Percentiles rank a stretch among this genome's conserved stretches.
Evolutionary conservation across 2,888 invertebrate genomes (phyloP).

Genomic region (Diarsia dahlii): DNA sequence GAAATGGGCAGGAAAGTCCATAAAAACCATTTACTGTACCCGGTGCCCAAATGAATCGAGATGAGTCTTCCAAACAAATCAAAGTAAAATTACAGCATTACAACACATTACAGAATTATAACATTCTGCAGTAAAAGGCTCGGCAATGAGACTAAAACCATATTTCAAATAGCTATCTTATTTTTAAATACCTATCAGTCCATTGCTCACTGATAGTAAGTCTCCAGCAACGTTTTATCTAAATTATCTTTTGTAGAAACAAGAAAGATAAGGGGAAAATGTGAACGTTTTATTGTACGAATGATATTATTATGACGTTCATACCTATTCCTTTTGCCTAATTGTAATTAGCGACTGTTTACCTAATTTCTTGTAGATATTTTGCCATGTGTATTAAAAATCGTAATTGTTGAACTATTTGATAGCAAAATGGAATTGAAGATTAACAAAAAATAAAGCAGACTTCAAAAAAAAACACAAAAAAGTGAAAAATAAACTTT

Average conservation of each 20-base stretch:
- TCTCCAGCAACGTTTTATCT: conserved; percentile 46
- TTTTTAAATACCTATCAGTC: not conserved
- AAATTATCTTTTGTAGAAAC: conserved; percentile 34
- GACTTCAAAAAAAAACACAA: too few relatives aligned
- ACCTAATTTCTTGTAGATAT: not conserved
- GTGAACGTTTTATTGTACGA: conserved; percentile 6
- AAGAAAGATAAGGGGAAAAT: conserved; percentile 16
- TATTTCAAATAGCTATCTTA: not conserved
- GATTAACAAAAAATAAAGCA: too few relatives aligned
- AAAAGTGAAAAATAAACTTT: too few relatives aligned
- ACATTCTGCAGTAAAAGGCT: not conserved
- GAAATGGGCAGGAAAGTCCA: not conserved
- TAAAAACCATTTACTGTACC: too few relatives aligned
- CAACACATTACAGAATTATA: too few relatives aligned
- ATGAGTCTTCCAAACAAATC: not conserved
- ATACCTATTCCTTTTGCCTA: not conserved
- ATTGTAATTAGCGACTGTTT: not conserved
- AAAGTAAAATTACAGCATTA: not conserved
- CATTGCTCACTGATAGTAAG: conserved; percentile 11
- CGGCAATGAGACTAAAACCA: not conserved
- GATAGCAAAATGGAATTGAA: too few relatives aligned
- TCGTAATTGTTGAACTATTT: not conserved
- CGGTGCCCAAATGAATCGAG: not conserved
- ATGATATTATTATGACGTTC: conserved; percentile 3
- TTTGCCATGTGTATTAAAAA: not conserved